phyloP scores from a whole-genome alignment of 2,888 invertebrate genomes.

The Tetragonula carbonaria region DNA sequence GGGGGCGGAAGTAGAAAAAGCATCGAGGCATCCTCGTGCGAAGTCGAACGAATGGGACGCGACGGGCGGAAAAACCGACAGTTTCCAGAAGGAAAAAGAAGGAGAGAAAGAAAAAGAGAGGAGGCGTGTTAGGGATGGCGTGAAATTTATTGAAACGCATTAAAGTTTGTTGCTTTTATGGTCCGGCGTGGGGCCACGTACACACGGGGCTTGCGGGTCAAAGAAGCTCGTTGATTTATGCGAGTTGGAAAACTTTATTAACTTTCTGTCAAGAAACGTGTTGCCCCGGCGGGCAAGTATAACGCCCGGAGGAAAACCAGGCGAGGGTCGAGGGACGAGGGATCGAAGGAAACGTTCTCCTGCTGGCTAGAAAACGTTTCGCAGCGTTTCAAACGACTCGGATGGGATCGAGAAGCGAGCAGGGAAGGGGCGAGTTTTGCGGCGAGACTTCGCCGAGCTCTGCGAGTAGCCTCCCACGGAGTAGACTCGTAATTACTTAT shows the following conservation, averaged over 20 bases:
- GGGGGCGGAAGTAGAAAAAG: background rate
- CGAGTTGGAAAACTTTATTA: conserved; percentile 79
- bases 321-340: background rate
- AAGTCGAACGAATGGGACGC: conserved; percentile 34
- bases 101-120: background rate
- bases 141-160: conserved; percentile 76
- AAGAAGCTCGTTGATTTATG: conserved; percentile 78
- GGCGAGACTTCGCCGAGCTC: conserved; percentile 26
- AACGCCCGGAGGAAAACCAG: conserved; percentile 27
- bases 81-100: background rate
- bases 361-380: conserved; percentile 35
- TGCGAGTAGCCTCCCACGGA: conserved; percentile 41
- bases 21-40: conserved; percentile 19
- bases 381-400: background rate
- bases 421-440: conserved; percentile 22
- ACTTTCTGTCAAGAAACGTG: conserved; percentile 76
- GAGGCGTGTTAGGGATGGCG: background rate
- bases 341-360: conserved; percentile 40
- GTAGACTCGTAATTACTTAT: conserved; percentile 63
- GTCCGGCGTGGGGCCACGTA: conserved; percentile 39
- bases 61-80: background rate
- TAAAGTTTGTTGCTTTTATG: conserved; percentile 74
- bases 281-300: conserved; percentile 60
- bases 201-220: conserved; percentile 53
- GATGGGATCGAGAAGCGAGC: background rate